These are phyloP conservation scores for Ginglymostoma cirratum DNA, from an alignment of 2,113 vertebrate species.

Conservation along the genomic window DNA sequence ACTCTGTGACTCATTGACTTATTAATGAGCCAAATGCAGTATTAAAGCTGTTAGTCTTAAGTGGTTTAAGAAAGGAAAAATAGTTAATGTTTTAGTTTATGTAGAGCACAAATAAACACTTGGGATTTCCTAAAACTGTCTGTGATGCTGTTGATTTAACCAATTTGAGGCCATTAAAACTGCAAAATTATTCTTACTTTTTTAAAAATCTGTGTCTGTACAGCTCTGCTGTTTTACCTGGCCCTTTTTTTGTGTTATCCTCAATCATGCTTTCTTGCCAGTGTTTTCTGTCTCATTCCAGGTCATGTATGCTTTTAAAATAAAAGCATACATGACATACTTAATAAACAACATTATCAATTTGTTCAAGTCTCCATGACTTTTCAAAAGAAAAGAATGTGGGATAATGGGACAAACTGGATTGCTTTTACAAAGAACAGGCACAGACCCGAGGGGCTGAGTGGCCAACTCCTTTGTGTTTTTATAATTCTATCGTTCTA, in stretches of 20 bases:
- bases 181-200: neutral
- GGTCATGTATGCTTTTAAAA: neutral
- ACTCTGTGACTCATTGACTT: too few species aligned
- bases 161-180: neutral
- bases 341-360: neutral
- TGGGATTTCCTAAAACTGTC: neutral
- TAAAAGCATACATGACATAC: neutral
- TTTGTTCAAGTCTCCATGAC: neutral
- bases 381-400: neutral
- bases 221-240: neutral
- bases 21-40: neutral
- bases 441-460: neutral
- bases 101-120: neutral
- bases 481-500: neutral
- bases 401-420: neutral
- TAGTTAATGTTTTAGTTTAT: neutral
- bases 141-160: neutral
- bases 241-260: neutral
- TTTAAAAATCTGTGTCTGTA: neutral
- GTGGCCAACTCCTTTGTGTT: neutral
- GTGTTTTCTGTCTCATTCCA: neutral
- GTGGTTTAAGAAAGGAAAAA: neutral
- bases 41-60: neutral
- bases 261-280: neutral
- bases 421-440: neutral